A percentile compares a stretch with the other conserved stretches of the same genome.
phyloP scores from a whole-genome alignment of 1,140 invertebrate species.

The Drosophila yakuba region DNA sequence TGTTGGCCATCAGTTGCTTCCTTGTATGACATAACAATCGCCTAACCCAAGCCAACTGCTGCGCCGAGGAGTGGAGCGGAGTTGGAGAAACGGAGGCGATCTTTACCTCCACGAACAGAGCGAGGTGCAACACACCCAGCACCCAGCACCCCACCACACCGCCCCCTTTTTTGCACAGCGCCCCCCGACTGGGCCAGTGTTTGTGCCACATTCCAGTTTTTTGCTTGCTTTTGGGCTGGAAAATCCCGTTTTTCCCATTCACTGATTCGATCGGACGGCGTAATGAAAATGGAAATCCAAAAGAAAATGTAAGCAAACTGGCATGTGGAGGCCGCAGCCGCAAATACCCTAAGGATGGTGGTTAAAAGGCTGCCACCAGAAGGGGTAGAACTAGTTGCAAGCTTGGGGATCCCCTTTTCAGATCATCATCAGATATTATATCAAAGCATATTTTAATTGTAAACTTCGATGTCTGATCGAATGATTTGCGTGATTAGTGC shows the following conservation, averaged over 20 bases:
- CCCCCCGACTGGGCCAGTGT: slow-evolving; percentile 12
- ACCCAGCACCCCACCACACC: not conserved
- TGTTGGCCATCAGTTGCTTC: slow-evolving; percentile 77
- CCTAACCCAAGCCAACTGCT: slow-evolving; percentile 46
- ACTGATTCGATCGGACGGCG: slow-evolving; percentile 76
- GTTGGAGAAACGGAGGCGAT: slow-evolving; percentile 60
- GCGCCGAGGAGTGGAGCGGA: slow-evolving; percentile 7
- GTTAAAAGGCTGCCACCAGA: slow-evolving; percentile 7
- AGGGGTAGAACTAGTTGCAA: no score
- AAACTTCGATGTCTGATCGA: no score
- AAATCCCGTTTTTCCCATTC: slow-evolving; percentile 80
- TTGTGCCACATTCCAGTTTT: slow-evolving; percentile 79
- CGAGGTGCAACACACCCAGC: slow-evolving; percentile 23
- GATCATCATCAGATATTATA: no score
- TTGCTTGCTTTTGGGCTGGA: slow-evolving; percentile 49
- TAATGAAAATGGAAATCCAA: slow-evolving; percentile 71
- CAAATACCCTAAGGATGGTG: slow-evolving; percentile 1
- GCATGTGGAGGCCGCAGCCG: not conserved
- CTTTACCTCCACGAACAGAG: slow-evolving; percentile 70
- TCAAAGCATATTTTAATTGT: no score
- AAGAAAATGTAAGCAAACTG: slow-evolving; percentile 3
- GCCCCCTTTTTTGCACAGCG: not conserved
- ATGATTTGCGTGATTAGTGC: not conserved
- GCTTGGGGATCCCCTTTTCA: no score
- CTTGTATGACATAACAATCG: slow-evolving; percentile 77